Evolutionary conservation across 2,113 vertebrate genomes (phyloP).

Genomic region (Mirza zaza): DNA sequence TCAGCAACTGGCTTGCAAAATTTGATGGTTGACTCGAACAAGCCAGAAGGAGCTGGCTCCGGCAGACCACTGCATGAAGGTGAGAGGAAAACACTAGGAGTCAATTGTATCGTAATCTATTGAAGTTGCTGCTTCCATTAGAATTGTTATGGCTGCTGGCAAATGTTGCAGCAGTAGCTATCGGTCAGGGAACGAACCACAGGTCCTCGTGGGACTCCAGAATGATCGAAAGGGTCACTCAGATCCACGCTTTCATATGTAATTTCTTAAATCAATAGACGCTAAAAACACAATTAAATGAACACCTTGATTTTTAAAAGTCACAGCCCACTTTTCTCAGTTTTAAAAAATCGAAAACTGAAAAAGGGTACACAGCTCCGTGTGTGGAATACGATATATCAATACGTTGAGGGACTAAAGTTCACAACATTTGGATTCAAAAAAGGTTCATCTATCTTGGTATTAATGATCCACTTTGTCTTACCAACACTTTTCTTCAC

Average conservation of each 20-base stretch:
- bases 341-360: not conserved
- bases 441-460: not conserved
- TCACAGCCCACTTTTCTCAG: not conserved
- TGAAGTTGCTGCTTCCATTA: not conserved
- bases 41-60: not conserved
- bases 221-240: not conserved
- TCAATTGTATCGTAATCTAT: not conserved
- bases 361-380: not conserved
- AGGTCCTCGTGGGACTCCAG: not conserved
- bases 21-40: not conserved
- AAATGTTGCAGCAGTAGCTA: not conserved
- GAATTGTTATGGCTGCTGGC: not conserved
- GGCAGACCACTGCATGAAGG: not conserved
- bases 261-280: conserved; percentile 13
- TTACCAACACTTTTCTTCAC: not conserved
- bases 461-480: conserved; percentile 32
- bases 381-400: not conserved
- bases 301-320: not conserved
- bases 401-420: not conserved
- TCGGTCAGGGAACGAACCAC: not conserved
- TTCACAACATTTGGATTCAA: not conserved
- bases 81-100: not conserved
- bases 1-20: not conserved
- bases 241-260: not conserved
- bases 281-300: not conserved